phyloP scores from a whole-genome alignment of 2,888 invertebrate genomes.

The Leistus spinibarbis region DNA sequence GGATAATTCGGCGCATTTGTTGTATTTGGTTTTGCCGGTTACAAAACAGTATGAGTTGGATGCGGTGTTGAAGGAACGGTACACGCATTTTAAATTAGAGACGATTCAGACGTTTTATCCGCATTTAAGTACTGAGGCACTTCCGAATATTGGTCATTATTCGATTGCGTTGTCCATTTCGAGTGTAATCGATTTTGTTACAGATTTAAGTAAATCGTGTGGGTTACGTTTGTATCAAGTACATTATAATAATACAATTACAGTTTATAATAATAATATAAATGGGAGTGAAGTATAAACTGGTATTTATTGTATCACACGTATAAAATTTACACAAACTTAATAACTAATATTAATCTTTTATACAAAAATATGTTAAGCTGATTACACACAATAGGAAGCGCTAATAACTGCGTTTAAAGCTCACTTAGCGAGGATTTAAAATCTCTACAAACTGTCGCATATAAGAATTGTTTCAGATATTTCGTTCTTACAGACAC shows the following conservation, averaged over 20 bases:
- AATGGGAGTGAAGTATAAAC: no score
- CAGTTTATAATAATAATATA: neutral
- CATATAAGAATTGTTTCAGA: no score
- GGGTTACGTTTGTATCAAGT: conserved; percentile 39
- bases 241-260: conserved; percentile 16
- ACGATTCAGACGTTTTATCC: conserved; percentile 71
- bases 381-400: no score
- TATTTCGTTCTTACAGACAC: no score
- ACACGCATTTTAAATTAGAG: conserved; percentile 52
- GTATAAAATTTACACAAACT: neutral
- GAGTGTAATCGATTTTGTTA: conserved; percentile 6
- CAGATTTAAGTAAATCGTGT: conserved; percentile 19
- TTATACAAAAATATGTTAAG: no score
- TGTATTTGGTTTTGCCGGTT: conserved; percentile 75
- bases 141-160: conserved; percentile 64
- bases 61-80: neutral
- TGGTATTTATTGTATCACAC: neutral
- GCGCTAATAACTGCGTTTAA: no score
- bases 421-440: no score
- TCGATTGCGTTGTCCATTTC: conserved; percentile 41
- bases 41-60: conserved; percentile 66
- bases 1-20: conserved; percentile 64
- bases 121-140: conserved; percentile 76
- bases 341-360: no score
- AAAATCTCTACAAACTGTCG: no score